Conservation (phyloP, 2,113 vertebrate species). For the Hystrix brachyura region DNA sequence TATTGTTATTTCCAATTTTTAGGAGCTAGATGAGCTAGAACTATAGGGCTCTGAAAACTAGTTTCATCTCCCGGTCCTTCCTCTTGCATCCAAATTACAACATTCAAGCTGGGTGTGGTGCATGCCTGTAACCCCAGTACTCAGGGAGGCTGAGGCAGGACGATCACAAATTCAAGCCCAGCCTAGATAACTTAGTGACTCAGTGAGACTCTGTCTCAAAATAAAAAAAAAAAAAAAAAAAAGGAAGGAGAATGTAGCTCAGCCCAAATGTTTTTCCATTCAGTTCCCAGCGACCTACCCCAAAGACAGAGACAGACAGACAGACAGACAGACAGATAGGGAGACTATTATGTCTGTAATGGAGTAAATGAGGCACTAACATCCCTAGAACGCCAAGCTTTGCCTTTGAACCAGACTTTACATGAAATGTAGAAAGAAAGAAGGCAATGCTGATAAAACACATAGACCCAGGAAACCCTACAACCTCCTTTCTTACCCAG, state of each 20-base stretch:
- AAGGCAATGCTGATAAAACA: constrained; percentile 2
- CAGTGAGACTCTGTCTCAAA: neutral
- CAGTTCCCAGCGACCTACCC: neutral
- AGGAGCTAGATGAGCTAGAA: neutral
- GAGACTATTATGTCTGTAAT: neutral
- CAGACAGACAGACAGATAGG: neutral
- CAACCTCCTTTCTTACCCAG: neutral
- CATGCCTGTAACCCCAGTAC: neutral
- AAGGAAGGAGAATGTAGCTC: neutral
- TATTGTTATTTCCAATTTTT: constrained; percentile 25
- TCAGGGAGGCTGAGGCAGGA: neutral
- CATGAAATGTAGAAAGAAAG: neutral
- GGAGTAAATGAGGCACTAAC: neutral
- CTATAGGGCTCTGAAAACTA: constrained; percentile 28
- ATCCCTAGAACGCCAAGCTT: neutral
- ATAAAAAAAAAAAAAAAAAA: neutral
- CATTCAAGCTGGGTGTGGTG: neutral
- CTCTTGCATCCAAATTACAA: constrained; percentile 4
- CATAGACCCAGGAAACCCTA: neutral
- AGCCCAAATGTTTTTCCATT: neutral
- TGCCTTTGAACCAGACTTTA: neutral
- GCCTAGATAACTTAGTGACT: neutral
- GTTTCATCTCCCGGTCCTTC: constrained; percentile 9
- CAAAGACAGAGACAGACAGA: too few species aligned
- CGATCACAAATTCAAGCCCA: neutral